phyloP scores from a whole-genome alignment of 2,113 vertebrate genomes.

The Hippopotamus amphibius region DNA sequence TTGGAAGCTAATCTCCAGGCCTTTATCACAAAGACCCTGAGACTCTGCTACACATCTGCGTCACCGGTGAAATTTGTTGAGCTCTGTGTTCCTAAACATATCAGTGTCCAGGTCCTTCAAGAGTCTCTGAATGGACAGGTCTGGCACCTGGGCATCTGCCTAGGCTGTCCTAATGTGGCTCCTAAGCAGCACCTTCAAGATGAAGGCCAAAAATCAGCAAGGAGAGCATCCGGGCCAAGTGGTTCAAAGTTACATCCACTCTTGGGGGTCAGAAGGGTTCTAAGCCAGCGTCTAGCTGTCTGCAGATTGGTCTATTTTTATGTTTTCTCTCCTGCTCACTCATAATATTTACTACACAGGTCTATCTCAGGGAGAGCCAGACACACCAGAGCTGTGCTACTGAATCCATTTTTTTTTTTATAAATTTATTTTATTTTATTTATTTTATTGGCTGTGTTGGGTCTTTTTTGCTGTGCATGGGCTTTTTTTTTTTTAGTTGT shows the following conservation, averaged over 20 bases:
- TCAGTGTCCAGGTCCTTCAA: neutral
- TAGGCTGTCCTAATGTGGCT: neutral
- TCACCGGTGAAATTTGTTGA: neutral
- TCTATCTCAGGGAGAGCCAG: neutral
- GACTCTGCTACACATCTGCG: neutral
- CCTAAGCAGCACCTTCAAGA: neutral
- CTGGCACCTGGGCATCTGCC: neutral
- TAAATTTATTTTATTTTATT: no score
- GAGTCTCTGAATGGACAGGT: neutral
- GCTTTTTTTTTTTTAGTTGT: no score
- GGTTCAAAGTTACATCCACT: neutral
- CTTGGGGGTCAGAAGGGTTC: neutral
- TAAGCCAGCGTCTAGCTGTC: neutral
- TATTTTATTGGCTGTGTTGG: no score
- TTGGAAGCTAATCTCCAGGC: neutral
- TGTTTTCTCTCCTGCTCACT: neutral
- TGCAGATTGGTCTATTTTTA: neutral
- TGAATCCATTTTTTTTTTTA: neutral
- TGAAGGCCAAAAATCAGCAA: neutral
- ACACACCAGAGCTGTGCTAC: neutral
- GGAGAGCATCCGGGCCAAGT: neutral
- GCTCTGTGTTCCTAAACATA: slow-evolving; percentile 11
- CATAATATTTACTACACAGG: neutral
- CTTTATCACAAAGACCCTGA: neutral
- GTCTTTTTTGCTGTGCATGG: no score